A percentile compares a stretch with the other conserved stretches of the same genome.
Evolutionary conservation across 2,888 invertebrate genomes (phyloP).

Genomic region (Spatulosminthurus flaviceps): DNA sequence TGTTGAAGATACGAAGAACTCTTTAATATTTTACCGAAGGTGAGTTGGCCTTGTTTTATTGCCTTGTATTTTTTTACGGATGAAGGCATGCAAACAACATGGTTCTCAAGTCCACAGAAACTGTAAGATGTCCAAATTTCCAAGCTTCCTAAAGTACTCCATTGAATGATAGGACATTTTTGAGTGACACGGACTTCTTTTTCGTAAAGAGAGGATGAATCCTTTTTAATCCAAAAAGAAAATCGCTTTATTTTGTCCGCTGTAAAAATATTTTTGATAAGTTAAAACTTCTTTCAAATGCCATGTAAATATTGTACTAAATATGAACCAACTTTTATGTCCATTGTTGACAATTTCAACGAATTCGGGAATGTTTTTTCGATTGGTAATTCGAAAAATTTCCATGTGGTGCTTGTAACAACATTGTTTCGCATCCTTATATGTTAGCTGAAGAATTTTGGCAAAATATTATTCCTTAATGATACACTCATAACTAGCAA

Average conservation of each 20-base stretch:
- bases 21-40: background rate
- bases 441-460: background rate
- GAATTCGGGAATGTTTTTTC: background rate
- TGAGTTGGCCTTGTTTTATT: background rate
- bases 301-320: too few species aligned
- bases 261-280: background rate
- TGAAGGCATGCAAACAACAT: background rate
- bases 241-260: background rate
- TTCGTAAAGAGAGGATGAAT: background rate
- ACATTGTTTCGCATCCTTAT: background rate
- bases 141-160: background rate
- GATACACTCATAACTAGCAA: too few species aligned
- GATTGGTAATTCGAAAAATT: background rate
- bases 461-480: background rate
- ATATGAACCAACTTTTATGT: background rate
- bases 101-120: background rate
- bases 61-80: background rate
- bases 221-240: constrained; percentile 10
- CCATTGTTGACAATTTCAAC: background rate
- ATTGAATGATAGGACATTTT: background rate
- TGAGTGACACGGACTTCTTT: background rate
- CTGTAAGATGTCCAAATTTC: background rate
- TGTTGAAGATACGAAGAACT: too few species aligned
- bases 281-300: too few species aligned
- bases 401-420: constrained; percentile 5